A percentile compares a stretch with the other conserved stretches of the same genome.
phyloP scores from a whole-genome alignment of 2,888 invertebrate genomes.

The Ophraella communa region DNA sequence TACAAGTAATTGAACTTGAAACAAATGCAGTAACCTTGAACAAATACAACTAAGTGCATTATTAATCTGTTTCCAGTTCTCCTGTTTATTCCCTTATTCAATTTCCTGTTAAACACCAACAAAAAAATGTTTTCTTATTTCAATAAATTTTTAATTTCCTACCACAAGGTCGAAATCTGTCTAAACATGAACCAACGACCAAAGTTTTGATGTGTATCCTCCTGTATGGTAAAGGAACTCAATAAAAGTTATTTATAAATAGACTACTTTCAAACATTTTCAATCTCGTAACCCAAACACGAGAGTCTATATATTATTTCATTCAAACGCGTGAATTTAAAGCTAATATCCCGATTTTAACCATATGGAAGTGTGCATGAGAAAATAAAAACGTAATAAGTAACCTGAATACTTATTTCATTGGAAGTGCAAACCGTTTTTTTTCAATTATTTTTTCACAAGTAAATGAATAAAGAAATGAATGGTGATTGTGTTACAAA shows the following conservation, averaged over 20 bases:
- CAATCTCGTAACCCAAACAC: conserved; percentile 30
- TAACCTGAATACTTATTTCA: too few relatives aligned
- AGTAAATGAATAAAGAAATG: background rate
- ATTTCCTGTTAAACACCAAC: background rate
- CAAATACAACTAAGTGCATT: too few relatives aligned
- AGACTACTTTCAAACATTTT: conserved; percentile 26
- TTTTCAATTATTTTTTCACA: background rate
- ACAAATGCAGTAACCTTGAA: too few relatives aligned
- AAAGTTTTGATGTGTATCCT: background rate
- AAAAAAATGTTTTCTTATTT: background rate
- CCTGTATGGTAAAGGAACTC: conserved; percentile 26
- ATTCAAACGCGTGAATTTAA: conserved; percentile 24
- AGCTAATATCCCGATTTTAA: background rate
- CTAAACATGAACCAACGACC: background rate
- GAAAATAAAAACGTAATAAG: background rate
- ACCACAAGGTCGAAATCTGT: background rate
- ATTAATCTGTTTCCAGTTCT: too few relatives aligned
- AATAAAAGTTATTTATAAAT: conserved; percentile 39
- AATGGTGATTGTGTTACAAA: background rate
- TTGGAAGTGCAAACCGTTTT: background rate
- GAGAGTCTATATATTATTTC: conserved; percentile 27
- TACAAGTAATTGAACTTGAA: too few relatives aligned
- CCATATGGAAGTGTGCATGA: background rate
- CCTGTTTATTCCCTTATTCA: too few relatives aligned
- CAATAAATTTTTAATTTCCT: background rate